Conservation (phyloP, 1,140 invertebrate genomes). For the Drosophila erecta region DNA sequence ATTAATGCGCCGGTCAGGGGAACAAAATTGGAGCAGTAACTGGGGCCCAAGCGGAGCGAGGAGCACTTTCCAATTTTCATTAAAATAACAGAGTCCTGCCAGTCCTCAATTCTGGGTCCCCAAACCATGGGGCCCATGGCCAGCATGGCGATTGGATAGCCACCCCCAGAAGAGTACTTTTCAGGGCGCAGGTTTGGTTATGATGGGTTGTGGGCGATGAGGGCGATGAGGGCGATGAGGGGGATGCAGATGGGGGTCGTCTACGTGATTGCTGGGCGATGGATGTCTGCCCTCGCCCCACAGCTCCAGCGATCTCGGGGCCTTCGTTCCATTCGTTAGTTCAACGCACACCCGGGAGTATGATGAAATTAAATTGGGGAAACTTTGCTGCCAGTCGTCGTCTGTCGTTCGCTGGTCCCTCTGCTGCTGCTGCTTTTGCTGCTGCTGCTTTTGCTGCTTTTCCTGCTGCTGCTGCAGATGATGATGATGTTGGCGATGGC, state of each 20-base stretch:
- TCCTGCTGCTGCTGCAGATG: conserved; percentile 15
- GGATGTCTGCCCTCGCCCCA: conserved; percentile 53
- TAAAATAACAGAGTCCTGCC: conserved; percentile 80
- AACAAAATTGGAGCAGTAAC: conserved; percentile 31
- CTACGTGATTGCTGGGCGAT: conserved; percentile 74
- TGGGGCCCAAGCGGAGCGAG: conserved; percentile 8
- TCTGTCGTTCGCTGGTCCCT: conserved; percentile 34
- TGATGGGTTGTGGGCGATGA: too few relatives aligned
- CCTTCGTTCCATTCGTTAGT: conserved; percentile 75
- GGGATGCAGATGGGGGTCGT: conserved; percentile 33
- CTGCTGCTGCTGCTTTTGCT: neutral
- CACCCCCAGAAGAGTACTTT: conserved; percentile 51
- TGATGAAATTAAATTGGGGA: conserved; percentile 84
- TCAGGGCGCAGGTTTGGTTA: neutral
- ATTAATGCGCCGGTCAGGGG: conserved; percentile 60
- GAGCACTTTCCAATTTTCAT: conserved; percentile 84
- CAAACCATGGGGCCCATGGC: conserved; percentile 13
- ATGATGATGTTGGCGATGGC: conserved; percentile 13
- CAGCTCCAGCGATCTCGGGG: conserved; percentile 16
- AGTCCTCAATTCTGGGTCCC: conserved; percentile 12
- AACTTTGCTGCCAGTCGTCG: conserved; percentile 70
- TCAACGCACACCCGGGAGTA: conserved; percentile 80
- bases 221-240: too few relatives aligned
- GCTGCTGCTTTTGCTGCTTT: too few relatives aligned
- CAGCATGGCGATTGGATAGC: conserved; percentile 40